Evolutionary conservation across 2,888 invertebrate species (phyloP).

Genomic region (Orchesella flavescens): DNA sequence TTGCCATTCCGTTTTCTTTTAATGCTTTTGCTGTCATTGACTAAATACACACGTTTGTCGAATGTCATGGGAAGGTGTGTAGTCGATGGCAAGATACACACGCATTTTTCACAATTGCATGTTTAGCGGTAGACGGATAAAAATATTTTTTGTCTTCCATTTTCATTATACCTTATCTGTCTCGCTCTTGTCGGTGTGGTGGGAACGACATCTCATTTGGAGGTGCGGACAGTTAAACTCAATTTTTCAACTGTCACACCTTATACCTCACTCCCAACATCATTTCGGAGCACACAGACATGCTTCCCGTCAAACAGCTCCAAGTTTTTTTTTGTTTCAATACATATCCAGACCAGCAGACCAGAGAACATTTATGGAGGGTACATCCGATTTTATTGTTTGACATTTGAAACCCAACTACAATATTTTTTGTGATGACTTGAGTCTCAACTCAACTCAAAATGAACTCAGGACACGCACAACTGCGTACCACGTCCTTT

Average conservation of each 20-base stretch:
- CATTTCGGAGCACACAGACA: not conserved
- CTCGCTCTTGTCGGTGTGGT: not conserved
- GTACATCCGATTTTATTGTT: not conserved
- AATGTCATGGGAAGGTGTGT: not conserved
- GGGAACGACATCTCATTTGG: constrained; percentile 12
- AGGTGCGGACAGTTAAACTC: not conserved
- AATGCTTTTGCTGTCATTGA: constrained; percentile 6
- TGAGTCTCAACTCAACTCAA: not conserved
- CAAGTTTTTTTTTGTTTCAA: too few relatives aligned
- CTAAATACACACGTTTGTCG: constrained; percentile 14
- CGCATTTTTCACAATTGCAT: not conserved
- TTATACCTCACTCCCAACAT: not conserved
- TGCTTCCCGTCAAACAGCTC: not conserved
- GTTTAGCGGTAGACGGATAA: not conserved
- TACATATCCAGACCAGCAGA: too few relatives aligned
- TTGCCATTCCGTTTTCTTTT: not conserved
- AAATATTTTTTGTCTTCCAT: not conserved
- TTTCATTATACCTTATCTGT: not conserved
- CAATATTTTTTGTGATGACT: not conserved
- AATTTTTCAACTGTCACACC: constrained; percentile 23
- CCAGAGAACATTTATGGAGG: too few relatives aligned
- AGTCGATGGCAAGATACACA: not conserved
- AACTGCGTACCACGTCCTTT: constrained; percentile 3
- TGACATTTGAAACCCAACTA: not conserved
- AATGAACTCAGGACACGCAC: constrained; percentile 28